Conservation (phyloP, 2,888 invertebrate genomes). For the Heterodera filipjevi region DNA sequence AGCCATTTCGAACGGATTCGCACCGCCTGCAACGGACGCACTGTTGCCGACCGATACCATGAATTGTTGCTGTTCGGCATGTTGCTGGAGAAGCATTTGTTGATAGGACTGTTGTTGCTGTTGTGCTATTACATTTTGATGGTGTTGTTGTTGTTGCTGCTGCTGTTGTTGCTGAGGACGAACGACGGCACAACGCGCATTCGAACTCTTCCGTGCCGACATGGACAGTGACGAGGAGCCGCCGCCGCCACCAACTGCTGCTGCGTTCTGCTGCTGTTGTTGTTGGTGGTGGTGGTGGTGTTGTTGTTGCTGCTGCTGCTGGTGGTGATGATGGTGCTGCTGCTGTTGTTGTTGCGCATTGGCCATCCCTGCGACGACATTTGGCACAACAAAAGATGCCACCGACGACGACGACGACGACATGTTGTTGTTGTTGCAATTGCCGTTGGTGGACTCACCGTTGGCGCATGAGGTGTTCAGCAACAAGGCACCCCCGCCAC, state of each 20-base stretch:
- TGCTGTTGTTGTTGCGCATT: neutral
- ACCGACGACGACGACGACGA: no score
- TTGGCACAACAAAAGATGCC: neutral
- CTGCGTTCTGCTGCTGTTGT: constrained; percentile 2
- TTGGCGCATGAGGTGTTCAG: neutral
- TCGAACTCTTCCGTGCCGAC: constrained; percentile 27
- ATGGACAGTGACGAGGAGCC: constrained; percentile 6
- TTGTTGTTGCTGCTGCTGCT: neutral
- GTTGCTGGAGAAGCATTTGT: constrained; percentile 24
- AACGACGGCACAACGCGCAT: constrained; percentile 41
- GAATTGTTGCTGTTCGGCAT: constrained; percentile 3
- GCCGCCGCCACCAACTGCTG: constrained; percentile 4
- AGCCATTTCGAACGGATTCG: constrained; percentile 18
- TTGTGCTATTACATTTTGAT: constrained; percentile 21
- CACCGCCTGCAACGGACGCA: neutral
- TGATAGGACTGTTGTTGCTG: constrained; percentile 11
- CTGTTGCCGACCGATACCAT: constrained; percentile 1
- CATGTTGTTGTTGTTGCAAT: neutral
- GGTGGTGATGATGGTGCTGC: neutral
- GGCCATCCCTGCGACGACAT: neutral
- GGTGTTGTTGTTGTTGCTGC: constrained; percentile 31
- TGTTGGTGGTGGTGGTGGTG: neutral
- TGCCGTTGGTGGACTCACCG: neutral
- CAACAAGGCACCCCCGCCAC: neutral
- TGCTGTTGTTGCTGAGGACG: constrained; percentile 39